Evolutionary conservation across 2,113 vertebrate genomes (phyloP).

Genomic region (Glareola pratincola): DNA sequence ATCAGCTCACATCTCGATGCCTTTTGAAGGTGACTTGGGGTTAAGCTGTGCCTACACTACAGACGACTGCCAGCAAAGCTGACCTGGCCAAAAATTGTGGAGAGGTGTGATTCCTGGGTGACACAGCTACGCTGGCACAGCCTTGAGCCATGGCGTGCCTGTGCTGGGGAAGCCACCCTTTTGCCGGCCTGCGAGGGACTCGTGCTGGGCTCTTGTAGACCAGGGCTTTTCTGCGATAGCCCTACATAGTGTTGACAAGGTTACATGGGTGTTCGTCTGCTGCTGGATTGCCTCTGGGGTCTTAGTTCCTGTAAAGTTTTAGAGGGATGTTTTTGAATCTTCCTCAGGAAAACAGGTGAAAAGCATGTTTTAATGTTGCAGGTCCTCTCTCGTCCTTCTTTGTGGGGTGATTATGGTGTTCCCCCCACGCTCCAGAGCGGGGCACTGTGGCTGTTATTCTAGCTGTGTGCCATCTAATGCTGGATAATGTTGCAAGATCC

Average conservation of each 20-base stretch:
- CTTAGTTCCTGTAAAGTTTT: not conserved
- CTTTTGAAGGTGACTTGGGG: not conserved
- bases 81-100: not conserved
- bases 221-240: fast-evolving
- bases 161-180: not conserved
- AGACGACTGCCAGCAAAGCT: not conserved
- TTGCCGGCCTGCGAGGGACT: fast-evolving
- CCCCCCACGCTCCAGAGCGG: fast-evolving
- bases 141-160: fast-evolving
- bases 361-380: not conserved
- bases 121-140: not conserved
- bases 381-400: not conserved
- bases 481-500: not conserved
- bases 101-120: not conserved
- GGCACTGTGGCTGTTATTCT: not conserved
- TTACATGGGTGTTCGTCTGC: not conserved
- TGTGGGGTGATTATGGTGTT: not conserved
- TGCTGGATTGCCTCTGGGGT: not conserved
- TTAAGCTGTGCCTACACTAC: not conserved
- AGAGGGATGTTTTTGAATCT: not conserved
- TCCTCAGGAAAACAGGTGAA: not conserved
- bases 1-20: fast-evolving
- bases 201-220: not conserved
- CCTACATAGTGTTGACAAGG: fast-evolving
- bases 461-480: not conserved